Evolutionary conservation across 2,113 vertebrate genomes (phyloP).

Genomic region (Zeus faber): DNA sequence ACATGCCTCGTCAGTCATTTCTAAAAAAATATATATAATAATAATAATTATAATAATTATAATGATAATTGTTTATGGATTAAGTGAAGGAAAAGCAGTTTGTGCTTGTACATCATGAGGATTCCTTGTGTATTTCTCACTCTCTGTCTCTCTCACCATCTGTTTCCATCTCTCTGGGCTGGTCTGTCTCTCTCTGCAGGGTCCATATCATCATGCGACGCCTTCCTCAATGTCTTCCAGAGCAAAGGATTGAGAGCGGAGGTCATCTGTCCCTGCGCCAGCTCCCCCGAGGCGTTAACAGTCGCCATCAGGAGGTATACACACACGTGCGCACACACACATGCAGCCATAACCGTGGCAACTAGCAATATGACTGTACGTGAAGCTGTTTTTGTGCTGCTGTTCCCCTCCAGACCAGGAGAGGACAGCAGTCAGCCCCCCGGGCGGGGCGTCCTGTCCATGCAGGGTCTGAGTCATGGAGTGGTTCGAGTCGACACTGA

Average conservation of each 20-base stretch:
- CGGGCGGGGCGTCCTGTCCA: constrained; percentile 92
- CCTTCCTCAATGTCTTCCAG: constrained; percentile 99
- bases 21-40: too few relatives aligned
- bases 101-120: too few relatives aligned
- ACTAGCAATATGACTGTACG: too few relatives aligned
- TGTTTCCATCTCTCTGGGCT: background rate
- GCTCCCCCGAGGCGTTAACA: constrained; percentile 95
- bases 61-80: background rate
- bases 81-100: background rate
- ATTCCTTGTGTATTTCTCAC: too few relatives aligned
- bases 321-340: constrained; percentile 4
- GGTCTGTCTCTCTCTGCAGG: constrained; percentile 67
- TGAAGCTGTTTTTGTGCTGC: constrained; percentile 4
- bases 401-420: constrained; percentile 79
- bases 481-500: constrained; percentile 96
- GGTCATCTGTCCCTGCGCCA: constrained; percentile 98
- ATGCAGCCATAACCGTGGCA: too few relatives aligned
- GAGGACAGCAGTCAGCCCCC: constrained; percentile 98
- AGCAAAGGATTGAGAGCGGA: constrained; percentile 95
- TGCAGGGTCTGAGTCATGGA: constrained; percentile 92
- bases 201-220: constrained; percentile 99
- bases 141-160: background rate
- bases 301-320: constrained; percentile 94
- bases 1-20: too few relatives aligned
- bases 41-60: too few relatives aligned